phyloP scores from a whole-genome alignment of 2,113 vertebrate genomes.

The Epinephelus moara region DNA sequence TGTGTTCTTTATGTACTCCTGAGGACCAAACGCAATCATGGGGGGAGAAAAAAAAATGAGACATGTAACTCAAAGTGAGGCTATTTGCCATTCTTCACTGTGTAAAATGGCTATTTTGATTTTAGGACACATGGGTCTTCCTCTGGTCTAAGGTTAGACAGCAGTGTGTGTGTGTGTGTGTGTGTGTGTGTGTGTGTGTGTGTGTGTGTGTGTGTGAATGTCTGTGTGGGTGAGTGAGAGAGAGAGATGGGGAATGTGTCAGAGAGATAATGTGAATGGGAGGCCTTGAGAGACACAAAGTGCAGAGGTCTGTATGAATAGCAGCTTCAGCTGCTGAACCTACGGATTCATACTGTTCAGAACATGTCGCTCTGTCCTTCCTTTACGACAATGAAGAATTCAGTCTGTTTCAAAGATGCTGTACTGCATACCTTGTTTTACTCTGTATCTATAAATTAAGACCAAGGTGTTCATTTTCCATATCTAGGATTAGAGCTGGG shows the following conservation, averaged over 20 bases:
- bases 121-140: conserved; percentile 15
- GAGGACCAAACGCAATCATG: conserved; percentile 50
- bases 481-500: not conserved
- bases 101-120: conserved; percentile 27
- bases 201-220: not conserved
- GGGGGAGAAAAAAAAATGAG: conserved; percentile 28
- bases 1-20: conserved; percentile 33
- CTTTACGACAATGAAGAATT: not conserved
- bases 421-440: not conserved
- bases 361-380: conserved; percentile 3
- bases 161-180: not conserved
- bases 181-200: too few relatives aligned
- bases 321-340: conserved; percentile 27
- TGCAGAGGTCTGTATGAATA: conserved; percentile 23
- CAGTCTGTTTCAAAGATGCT: not conserved
- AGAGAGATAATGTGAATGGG: conserved; percentile 24
- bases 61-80: conserved; percentile 31
- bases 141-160: not conserved
- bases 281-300: conserved; percentile 38
- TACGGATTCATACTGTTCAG: conserved; percentile 12
- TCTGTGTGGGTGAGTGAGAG: not conserved
- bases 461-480: not conserved
- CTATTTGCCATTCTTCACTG: conserved; percentile 46
- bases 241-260: not conserved
- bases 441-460: not conserved